These are phyloP conservation scores for Globia sparganii DNA, from an alignment of 2,888 invertebrate species.

Conservation along the genomic window DNA sequence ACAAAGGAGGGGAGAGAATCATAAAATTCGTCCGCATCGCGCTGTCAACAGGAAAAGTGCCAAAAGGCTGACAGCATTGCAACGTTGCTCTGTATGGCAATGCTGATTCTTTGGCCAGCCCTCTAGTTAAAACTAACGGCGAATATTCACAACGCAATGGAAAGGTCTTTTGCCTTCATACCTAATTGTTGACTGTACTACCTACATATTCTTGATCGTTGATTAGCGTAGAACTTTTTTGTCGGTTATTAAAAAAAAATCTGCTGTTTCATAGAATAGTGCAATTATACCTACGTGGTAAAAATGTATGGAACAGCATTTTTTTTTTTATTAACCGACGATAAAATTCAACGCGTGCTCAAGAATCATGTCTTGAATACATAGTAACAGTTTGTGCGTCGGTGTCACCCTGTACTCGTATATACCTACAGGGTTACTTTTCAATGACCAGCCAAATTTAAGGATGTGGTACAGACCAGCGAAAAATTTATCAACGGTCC, in stretches of 20 bases:
- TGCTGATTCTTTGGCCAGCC: neutral
- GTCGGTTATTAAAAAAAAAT: too few relatives aligned
- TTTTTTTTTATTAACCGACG: too few relatives aligned
- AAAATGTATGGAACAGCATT: too few relatives aligned
- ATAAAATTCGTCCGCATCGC: neutral
- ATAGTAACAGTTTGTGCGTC: neutral
- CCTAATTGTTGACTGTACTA: constrained; percentile 3
- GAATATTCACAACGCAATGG: too few relatives aligned
- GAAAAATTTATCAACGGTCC: too few relatives aligned
- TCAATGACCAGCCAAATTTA: too few relatives aligned
- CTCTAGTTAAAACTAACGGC: neutral
- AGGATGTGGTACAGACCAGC: too few relatives aligned
- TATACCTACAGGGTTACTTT: too few relatives aligned
- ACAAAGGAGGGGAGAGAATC: neutral
- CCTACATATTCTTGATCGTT: neutral
- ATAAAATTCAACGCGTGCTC: too few relatives aligned
- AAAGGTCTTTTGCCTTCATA: neutral
- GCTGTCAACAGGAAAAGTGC: neutral
- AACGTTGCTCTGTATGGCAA: neutral
- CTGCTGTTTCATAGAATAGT: too few relatives aligned
- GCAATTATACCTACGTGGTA: too few relatives aligned
- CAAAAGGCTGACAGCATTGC: neutral
- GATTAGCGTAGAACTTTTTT: neutral
- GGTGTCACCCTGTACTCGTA: too few relatives aligned
- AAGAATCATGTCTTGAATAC: neutral